Evolutionary conservation across 1,140 invertebrate genomes (phyloP), one percentile per base, ranked within the genome.

Genomic region (Eupristina koningsbergeri): DNA sequence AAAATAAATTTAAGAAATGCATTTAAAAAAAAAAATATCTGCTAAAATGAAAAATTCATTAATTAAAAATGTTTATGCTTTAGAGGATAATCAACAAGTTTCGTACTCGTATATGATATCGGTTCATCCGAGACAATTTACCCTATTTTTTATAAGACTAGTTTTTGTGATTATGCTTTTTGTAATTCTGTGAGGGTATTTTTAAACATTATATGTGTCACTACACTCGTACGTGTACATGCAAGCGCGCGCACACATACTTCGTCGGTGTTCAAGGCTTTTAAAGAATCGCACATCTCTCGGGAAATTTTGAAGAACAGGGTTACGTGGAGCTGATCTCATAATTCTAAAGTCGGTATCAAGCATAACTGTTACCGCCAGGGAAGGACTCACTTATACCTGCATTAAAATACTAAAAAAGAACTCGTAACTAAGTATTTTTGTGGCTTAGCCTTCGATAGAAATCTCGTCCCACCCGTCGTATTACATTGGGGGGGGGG

Each of bases 231-330:
- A 50, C 13, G 47, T 50, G 13, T 50, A 17, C 19, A 22, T 58
- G 22, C 22, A 9, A 5, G 26, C 22, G 19, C 53, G 22, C 26
- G 13, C 2, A 26, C 22, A 26, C 53, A 22, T 26, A 26, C 2
- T n/a, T n/a, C n/a, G n/a, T n/a, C n/a, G n/a, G n/a, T n/a, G n/a
- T n/a, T 58, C 53, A 22, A 26, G 13, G 3, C 53, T 22, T 78
- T 47, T 2, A 61, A 63, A 61, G 22, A 77, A 17, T 63, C 34
- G 31, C 29, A 19, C 7, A 58, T 7, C 67, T 73, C 73, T 11
- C 36, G 80, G 73, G 80, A 81, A 81, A 81, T 81, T 76, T 64
- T 61, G n/a, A 81, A 75, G 58, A 81, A 81, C 26, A 31, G 71
- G 58, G 58, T 61, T 31, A 22, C 53, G 9, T 71, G 13, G n/a